A percentile compares a stretch with the other conserved stretches of the same genome.
Evolutionary conservation across 2,797 vertebrate genomes (phyloP).

Genomic region (Coluber constrictor): DNA sequence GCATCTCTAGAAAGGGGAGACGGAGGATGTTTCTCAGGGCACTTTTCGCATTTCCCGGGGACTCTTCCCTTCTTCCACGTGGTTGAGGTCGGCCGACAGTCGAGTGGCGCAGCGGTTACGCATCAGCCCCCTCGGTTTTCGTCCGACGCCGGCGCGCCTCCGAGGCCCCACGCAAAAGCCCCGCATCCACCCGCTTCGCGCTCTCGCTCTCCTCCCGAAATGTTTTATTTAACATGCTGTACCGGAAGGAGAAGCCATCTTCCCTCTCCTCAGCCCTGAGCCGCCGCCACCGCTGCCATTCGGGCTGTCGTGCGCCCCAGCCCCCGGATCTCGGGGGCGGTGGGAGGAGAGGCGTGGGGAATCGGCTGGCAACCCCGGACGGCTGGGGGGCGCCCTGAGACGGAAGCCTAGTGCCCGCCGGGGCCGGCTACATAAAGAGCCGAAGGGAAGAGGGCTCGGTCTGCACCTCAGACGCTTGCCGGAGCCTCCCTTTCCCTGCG

Average conservation of each 20-base stretch:
- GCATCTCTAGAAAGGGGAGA: not conserved
- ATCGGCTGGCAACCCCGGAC: not conserved
- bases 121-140: conserved; percentile 41
- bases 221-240: conserved; percentile 62
- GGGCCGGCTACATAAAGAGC: not conserved
- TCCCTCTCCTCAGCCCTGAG: conserved; percentile 60
- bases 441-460: not conserved
- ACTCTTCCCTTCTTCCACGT: conserved; percentile 64
- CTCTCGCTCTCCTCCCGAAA: conserved; percentile 34
- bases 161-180: conserved; percentile 9
- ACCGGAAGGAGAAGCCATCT: conserved; percentile 78
- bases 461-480: not conserved
- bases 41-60: conserved; percentile 45
- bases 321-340: not conserved
- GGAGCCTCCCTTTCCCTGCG: not conserved
- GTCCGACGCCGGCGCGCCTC: conserved; percentile 7
- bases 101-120: conserved; percentile 69
- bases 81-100: conserved; percentile 48
- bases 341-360: not conserved
- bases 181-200: not conserved
- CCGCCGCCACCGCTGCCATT: not conserved
- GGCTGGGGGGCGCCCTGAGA: conserved; percentile 4
- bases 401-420: not conserved
- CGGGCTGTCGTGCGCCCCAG: not conserved
- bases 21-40: not conserved